These are phyloP conservation scores for Cyanocitta stelleri DNA, from an alignment of 2,113 vertebrate species.

Conservation along the genomic window DNA sequence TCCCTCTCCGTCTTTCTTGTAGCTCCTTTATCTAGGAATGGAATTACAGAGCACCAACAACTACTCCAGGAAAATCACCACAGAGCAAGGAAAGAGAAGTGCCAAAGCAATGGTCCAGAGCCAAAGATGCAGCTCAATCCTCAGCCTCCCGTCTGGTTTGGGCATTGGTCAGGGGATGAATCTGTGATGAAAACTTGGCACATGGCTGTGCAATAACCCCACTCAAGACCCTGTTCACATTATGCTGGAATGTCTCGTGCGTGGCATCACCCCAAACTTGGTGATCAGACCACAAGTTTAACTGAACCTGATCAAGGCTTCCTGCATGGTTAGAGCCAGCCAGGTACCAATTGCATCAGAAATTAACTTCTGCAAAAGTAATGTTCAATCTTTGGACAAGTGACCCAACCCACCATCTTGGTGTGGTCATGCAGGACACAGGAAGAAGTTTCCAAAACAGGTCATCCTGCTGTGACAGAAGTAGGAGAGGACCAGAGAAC, in stretches of 20 bases:
- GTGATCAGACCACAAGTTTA: accelerated
- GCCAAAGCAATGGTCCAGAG: background rate
- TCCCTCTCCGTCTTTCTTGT: background rate
- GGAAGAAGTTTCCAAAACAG: background rate
- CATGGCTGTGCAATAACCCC: background rate
- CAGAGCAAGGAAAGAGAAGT: background rate
- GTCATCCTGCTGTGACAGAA: accelerated
- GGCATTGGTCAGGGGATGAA: background rate
- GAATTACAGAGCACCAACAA: background rate
- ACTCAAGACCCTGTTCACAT: accelerated
- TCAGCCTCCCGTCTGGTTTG: background rate
- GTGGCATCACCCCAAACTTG: background rate
- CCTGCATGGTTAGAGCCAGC: background rate
- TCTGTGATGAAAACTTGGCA: background rate
- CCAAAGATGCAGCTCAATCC: background rate
- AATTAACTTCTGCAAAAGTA: background rate
- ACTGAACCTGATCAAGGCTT: background rate
- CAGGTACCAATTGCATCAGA: background rate
- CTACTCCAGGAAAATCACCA: background rate
- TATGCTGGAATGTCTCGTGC: accelerated
- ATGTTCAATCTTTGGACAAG: accelerated
- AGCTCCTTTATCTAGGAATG: background rate
- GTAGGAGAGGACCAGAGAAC: background rate
- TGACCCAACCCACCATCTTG: background rate
- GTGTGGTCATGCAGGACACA: accelerated